Evolutionary conservation across 2,888 invertebrate genomes (phyloP).

Genomic region (Timema cristinae): DNA sequence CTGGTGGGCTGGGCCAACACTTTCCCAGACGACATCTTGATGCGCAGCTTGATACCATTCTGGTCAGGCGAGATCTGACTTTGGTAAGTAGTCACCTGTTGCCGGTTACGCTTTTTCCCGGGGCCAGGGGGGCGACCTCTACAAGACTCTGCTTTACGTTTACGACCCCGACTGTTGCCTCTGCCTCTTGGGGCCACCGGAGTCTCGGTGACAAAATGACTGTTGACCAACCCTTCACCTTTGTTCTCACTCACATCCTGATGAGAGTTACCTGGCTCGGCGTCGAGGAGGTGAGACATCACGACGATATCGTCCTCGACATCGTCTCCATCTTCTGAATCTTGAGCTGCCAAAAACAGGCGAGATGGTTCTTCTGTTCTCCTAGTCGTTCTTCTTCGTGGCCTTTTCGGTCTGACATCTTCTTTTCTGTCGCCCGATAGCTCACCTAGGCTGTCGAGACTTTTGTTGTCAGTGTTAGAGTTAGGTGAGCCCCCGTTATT

Average conservation of each 20-base stretch:
- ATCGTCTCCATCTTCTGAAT: slow-evolving; percentile 7
- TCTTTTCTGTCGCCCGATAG: neutral
- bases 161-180: slow-evolving; percentile 32
- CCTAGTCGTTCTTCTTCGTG: too few species aligned
- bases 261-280: neutral
- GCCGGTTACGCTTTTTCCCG: slow-evolving; percentile 25
- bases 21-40: slow-evolving; percentile 53
- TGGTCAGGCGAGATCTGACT: slow-evolving; percentile 61
- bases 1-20: slow-evolving; percentile 12
- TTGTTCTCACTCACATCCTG: too few species aligned
- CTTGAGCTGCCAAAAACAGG: neutral
- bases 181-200: neutral
- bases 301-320: neutral
- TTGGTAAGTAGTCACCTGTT: slow-evolving; percentile 48
- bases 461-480: neutral
- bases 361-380: neutral
- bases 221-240: too few species aligned
- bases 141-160: slow-evolving; percentile 33
- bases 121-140: slow-evolving; percentile 35
- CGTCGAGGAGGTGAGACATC: neutral
- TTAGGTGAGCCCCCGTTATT: neutral
- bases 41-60: slow-evolving; percentile 65
- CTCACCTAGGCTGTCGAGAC: slow-evolving; percentile 8
- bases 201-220: too few species aligned
- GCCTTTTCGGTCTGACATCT: too few species aligned